A percentile compares a stretch with the other conserved stretches of the same genome.
These are phyloP conservation scores for Nannoperca obscura DNA, from an alignment of 2,797 vertebrate genomes.

Conservation along the genomic window DNA sequence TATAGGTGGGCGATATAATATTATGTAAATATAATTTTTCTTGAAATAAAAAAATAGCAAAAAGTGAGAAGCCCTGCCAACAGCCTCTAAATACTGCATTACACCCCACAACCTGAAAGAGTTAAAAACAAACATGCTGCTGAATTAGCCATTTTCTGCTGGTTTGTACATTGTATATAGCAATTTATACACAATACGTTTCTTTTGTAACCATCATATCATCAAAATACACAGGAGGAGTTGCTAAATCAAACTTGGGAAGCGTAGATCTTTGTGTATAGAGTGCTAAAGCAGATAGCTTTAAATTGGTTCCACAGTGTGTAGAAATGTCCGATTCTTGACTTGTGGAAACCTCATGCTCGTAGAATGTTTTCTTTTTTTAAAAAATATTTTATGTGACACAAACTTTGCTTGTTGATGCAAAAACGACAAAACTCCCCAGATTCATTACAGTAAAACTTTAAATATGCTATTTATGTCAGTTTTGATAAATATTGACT, in stretches of 20 bases:
- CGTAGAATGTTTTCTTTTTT: too few species aligned
- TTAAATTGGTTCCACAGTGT: slow-evolving; percentile 10
- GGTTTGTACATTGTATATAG: neutral
- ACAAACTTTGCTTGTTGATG: slow-evolving; percentile 26
- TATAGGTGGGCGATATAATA: slow-evolving; percentile 1
- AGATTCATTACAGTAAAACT: neutral
- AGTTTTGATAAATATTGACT: slow-evolving; percentile 12
- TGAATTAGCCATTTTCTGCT: neutral
- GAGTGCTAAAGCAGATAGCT: neutral
- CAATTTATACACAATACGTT: neutral
- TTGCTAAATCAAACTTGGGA: slow-evolving; percentile 4
- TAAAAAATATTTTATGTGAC: slow-evolving; percentile 22
- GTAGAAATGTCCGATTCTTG: slow-evolving; percentile 13
- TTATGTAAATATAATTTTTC: neutral
- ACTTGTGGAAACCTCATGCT: neutral
- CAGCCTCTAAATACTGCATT: neutral
- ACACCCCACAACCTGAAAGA: neutral
- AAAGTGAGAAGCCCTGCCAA: neutral
- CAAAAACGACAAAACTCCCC: slow-evolving; percentile 8
- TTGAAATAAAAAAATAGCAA: neutral
- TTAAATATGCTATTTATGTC: slow-evolving; percentile 16
- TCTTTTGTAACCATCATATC: neutral
- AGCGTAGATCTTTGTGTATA: neutral
- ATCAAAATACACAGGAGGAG: neutral
- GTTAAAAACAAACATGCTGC: neutral